Percentiles rank a stretch among this genome's conserved stretches.
phyloP scores from a whole-genome alignment of 2,113 vertebrate genomes.

The Corythornis vintsioides region DNA sequence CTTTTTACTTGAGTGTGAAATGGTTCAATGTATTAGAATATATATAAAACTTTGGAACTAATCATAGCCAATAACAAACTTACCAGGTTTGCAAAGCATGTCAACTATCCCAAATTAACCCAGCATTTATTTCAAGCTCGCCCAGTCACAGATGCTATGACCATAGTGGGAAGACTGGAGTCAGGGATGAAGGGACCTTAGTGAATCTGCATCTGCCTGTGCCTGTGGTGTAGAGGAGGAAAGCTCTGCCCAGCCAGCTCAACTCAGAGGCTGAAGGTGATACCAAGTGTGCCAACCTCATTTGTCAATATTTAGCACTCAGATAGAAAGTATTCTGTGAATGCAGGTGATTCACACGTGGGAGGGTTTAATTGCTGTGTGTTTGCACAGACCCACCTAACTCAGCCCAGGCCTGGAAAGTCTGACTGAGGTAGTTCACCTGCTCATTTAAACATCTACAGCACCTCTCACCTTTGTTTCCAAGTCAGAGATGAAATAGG shows the following conservation, averaged over 20 bases:
- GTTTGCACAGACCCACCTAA: slow-evolving; percentile 43
- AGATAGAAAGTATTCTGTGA: slow-evolving; percentile 37
- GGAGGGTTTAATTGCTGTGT: slow-evolving; percentile 32
- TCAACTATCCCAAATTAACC: background rate
- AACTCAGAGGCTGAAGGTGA: background rate
- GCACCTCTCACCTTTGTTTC: background rate
- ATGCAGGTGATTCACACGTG: slow-evolving; percentile 24
- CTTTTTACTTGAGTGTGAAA: background rate
- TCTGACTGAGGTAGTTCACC: background rate
- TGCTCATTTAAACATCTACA: fast-evolving
- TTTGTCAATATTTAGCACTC: slow-evolving; percentile 51
- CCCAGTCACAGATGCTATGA: background rate
- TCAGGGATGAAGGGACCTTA: background rate
- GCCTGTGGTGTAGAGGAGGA: background rate
- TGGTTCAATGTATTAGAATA: background rate
- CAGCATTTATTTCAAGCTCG: background rate
- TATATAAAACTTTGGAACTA: background rate
- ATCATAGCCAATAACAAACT: background rate
- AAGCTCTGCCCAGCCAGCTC: background rate
- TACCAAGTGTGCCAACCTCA: slow-evolving; percentile 21
- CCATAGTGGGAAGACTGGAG: background rate
- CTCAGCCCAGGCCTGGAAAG: background rate
- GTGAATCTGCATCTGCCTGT: background rate
- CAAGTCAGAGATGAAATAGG: background rate
- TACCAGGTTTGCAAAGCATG: background rate